Conservation (phyloP, 2,797 vertebrate species). For the Lindbergichthys nudifrons region DNA sequence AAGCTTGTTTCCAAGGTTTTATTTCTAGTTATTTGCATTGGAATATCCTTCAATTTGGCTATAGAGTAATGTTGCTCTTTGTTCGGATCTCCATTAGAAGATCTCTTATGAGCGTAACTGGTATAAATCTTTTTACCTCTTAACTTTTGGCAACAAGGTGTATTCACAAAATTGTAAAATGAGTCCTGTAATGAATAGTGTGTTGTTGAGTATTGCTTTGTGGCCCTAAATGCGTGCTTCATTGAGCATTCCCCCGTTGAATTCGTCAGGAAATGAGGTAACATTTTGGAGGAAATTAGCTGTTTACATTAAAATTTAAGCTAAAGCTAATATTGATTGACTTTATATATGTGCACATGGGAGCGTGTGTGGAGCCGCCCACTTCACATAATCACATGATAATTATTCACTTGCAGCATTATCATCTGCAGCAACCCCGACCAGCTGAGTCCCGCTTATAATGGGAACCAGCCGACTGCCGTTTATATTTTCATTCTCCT, state of each 20-base stretch:
- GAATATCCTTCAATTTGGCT: too few species aligned
- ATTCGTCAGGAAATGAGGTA: conserved; percentile 64
- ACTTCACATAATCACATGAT: conserved; percentile 40
- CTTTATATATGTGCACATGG: conserved; percentile 27
- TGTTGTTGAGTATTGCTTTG: conserved; percentile 17
- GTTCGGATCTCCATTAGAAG: too few species aligned
- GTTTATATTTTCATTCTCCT: conserved; percentile 66
- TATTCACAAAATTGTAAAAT: neutral
- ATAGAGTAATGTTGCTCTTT: too few species aligned
- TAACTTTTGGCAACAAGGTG: neutral
- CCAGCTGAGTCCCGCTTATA: conserved; percentile 57
- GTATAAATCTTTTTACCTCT: neutral
- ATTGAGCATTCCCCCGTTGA: conserved; percentile 2
- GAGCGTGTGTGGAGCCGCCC: neutral
- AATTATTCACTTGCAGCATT: conserved; percentile 50
- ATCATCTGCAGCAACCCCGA: conserved; percentile 26
- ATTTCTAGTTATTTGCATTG: too few species aligned
- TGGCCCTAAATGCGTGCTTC: neutral
- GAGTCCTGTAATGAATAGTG: neutral
- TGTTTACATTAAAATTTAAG: conserved; percentile 63
- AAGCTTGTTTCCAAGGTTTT: neutral
- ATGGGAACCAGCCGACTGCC: conserved; percentile 70
- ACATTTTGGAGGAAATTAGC: conserved; percentile 62
- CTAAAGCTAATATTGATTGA: conserved; percentile 68
- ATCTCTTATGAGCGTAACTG: too few species aligned